Base-by-base conservation (phyloP, 2,888 invertebrate species). In the Hemistola chrysoprasaria region DNA sequence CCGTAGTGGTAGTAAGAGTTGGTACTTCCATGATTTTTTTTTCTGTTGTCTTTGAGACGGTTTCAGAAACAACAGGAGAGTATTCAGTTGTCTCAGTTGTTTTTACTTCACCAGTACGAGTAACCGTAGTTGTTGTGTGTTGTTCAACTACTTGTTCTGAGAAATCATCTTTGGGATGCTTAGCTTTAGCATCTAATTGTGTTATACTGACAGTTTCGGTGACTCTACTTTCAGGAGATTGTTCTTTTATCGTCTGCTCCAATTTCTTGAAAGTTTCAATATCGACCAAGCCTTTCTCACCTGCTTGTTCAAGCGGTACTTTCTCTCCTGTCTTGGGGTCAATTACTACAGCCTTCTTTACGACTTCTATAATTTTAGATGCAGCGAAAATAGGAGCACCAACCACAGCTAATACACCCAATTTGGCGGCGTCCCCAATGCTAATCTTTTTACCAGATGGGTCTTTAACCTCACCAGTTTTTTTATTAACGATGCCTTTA, bases 241-340 rank as follows among this genome's bases (percentile, higher is more conserved):
- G 53, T 23, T 54, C 51, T 45, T 56, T 56, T 27, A 57, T 54
- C 35, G 56, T 29, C 40, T 68, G 46, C 30, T 62, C 59, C 45
- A 65, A 56, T 38, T 58, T 47, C 62, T 68, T 62, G 68, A 71
- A 59, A 73, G 71, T 65, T 71, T 80, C 67, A 47, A 78, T 62
- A 56, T 87, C 92, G 46, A 95, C 91, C 36, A 92, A 74, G 8
- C 94, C 95, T 47, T 91, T 89, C 56, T 93, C 90, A 43, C 93
- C 90, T 3, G 95, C 96, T 46, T 93, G 91, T 65, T 94, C 93
- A 27, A 94, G 87, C 8, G 94, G 93, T 50, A 95, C 90, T 56
- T 92, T 91, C 63, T 94, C 91, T 2, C 94, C 94, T 1, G 94
- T 93, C 47, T 90, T 91, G 2, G 96, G 94, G 78, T 97, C 95